These are phyloP conservation scores for Branchinecta lynchi DNA, from an alignment of 1,140 invertebrate species.

Conservation along the genomic window DNA sequence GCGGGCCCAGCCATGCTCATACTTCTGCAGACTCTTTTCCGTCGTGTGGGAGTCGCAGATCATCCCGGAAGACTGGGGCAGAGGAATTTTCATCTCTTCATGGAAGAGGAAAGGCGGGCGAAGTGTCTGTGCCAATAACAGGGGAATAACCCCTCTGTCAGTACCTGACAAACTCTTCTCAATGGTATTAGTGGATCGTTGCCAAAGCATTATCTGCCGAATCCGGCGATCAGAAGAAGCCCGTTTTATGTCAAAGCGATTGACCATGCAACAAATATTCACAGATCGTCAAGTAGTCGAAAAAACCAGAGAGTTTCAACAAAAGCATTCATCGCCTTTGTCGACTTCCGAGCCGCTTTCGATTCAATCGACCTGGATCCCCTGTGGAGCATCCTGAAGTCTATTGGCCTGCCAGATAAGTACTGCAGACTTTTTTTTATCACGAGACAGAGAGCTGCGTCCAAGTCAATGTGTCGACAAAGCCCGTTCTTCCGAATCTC, in stretches of 20 bases:
- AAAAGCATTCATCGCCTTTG: constrained; percentile 2
- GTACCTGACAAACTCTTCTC: constrained; percentile 8
- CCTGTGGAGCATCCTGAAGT: not conserved
- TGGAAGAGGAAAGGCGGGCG: constrained; percentile 8
- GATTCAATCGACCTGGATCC: constrained; percentile 4
- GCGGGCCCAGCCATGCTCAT: not conserved
- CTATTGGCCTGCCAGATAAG: constrained; percentile 8
- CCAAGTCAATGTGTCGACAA: not conserved
- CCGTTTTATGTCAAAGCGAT: constrained; percentile 6
- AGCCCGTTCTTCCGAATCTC: constrained; percentile 4
- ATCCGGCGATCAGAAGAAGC: constrained; percentile 3
- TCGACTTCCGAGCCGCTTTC: constrained; percentile 8
- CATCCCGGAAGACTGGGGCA: constrained; percentile 1
- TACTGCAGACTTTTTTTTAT: not conserved
- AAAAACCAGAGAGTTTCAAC: constrained; percentile 9
- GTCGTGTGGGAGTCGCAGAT: not conserved
- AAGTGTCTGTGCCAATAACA: not conserved
- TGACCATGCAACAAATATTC: constrained; percentile 9
- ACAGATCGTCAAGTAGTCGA: not conserved
- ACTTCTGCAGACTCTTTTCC: constrained; percentile 9
- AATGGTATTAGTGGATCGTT: not conserved
- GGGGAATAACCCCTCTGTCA: constrained; percentile 5
- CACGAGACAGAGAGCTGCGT: constrained; percentile 8
- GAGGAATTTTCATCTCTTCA: constrained; percentile 4
- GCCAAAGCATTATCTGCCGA: too few relatives aligned